Conservation (phyloP, 2,113 vertebrate species). For the Malurus melanocephalus region DNA sequence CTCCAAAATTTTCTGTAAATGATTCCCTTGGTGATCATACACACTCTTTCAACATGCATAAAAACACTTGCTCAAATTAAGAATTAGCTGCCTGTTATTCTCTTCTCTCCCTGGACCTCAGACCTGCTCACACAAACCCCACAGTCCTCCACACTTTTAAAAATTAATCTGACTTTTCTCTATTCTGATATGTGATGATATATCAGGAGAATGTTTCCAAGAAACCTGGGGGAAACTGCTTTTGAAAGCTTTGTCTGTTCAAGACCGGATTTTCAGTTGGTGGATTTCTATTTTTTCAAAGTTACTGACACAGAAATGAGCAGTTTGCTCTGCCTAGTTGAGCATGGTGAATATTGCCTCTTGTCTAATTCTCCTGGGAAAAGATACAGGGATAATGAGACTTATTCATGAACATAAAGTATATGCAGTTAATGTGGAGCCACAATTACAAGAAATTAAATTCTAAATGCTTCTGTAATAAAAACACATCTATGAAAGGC, state of each 20-base stretch:
- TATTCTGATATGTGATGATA: neutral
- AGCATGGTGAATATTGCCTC: neutral
- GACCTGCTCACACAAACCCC: neutral
- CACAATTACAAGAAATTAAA: constrained; percentile 15
- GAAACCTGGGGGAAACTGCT: neutral
- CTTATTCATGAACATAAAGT: neutral
- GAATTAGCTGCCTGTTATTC: neutral
- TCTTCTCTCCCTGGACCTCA: neutral
- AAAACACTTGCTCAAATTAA: neutral
- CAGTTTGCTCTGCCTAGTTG: neutral
- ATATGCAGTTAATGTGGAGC: neutral
- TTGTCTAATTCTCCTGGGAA: neutral
- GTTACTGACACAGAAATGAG: neutral
- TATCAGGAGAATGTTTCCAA: neutral
- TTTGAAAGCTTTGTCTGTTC: neutral
- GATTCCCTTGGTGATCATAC: neutral
- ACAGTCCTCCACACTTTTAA: neutral
- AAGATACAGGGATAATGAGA: neutral
- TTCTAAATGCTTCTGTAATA: neutral
- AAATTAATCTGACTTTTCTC: neutral
- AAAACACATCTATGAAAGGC: neutral
- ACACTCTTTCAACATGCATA: neutral
- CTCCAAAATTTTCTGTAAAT: neutral
- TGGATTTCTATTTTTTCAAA: neutral
- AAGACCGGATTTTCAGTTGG: neutral